phyloP scores from a whole-genome alignment of 2,888 invertebrate genomes.

The Nomada hirtipes region DNA sequence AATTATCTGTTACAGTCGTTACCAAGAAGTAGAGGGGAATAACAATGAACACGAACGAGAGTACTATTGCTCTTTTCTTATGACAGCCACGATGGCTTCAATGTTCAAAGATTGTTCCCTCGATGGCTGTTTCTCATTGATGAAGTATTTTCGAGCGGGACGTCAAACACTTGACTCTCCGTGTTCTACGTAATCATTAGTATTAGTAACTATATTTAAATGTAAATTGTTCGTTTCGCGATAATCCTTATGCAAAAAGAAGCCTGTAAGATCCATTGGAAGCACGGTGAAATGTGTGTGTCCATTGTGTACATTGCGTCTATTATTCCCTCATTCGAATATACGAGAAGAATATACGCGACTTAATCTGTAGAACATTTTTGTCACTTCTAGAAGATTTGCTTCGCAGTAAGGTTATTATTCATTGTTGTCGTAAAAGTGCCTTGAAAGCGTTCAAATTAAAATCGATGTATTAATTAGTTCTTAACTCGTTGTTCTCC shows the following conservation, averaged over 20 bases:
- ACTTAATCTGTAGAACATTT: slow-evolving; percentile 26
- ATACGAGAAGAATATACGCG: slow-evolving; percentile 2
- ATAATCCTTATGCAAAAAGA: background rate
- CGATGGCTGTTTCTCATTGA: slow-evolving; percentile 3
- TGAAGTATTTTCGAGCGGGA: slow-evolving; percentile 23
- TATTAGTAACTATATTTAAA: slow-evolving; percentile 44
- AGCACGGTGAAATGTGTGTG: background rate
- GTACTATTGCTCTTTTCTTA: background rate
- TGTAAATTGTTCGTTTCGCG: slow-evolving; percentile 28
- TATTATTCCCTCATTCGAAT: slow-evolving; percentile 3
- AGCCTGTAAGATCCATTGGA: slow-evolving; percentile 8
- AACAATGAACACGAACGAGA: background rate
- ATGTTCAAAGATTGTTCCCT: slow-evolving; percentile 10
- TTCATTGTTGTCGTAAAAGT: slow-evolving; percentile 3
- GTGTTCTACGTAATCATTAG: slow-evolving; percentile 35
- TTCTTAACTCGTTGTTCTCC: slow-evolving; percentile 12
- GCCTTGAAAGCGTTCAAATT: slow-evolving; percentile 22
- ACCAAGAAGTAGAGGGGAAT: slow-evolving; percentile 36
- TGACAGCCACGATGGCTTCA: background rate
- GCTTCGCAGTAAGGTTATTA: background rate
- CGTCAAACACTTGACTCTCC: slow-evolving; percentile 11
- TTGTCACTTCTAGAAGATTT: background rate
- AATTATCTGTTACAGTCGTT: slow-evolving; percentile 31
- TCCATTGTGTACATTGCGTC: slow-evolving; percentile 25
- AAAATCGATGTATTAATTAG: slow-evolving; percentile 3